Evolutionary conservation across 2,797 vertebrate species (phyloP), one percentile per base, ranked within the genome.

Genomic region (Anguilla anguilla): DNA sequence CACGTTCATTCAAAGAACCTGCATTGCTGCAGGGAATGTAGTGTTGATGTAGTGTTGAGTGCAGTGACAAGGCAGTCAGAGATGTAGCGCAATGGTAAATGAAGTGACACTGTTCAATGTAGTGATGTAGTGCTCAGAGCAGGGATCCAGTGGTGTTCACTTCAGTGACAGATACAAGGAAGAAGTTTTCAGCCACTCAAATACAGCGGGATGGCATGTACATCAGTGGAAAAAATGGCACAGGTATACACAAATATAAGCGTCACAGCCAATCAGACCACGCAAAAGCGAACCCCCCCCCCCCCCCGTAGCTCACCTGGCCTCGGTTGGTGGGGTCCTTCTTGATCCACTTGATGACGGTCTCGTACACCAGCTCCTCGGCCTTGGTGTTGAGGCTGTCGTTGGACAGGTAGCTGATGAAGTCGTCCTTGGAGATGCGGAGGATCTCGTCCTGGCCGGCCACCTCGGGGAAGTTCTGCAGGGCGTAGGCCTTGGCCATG

Each of bases 341-440:
- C 94, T 98, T 99, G 95, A 98, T 98, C 98, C 98, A 99, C 88
- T 98, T 99, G 95, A 99, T 97, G 93, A 98, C 97, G 0, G 98
- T 98, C 95, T 99, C 98, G 0, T 99, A 99, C 57, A 99, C 98
- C 89, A 99, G 96, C 93, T 99, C 98, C 94, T 99, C 98, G 0
- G 98, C 97, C 94, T 99, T 99, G 88, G 98, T 99, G 96, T 99
- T 99, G 91, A 99, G 96, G 91, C 98, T 99, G 95, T 99, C 98
- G 3, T 99, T 99, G 92, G 98, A 99, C 93, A 99, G 94, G 88
- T 99, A 99, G 74, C 97, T 94, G 88, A 98, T 96, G 91, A 99
- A 97, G 93, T 99, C 98, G 0, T 98, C 98, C 93, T 97, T 99
- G 89, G 98, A 98, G 90, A 99, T 97, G 89, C 97, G 98, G 90